A percentile compares a stretch with the other conserved stretches of the same genome.
phyloP scores from a whole-genome alignment of 2,888 invertebrate genomes.

The Malachius bipustulatus region DNA sequence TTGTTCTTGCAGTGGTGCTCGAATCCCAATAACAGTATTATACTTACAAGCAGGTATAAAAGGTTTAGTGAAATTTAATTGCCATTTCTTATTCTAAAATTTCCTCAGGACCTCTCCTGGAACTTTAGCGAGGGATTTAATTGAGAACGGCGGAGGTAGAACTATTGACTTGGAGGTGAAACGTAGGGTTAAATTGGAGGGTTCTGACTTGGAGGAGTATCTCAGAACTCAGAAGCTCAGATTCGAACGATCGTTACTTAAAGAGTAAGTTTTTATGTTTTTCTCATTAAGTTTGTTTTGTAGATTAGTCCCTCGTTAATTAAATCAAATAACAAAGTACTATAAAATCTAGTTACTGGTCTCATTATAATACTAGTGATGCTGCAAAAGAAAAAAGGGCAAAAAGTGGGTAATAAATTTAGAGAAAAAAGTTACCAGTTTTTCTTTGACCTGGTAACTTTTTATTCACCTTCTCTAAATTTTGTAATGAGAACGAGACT shows the following conservation, averaged over 20 bases:
- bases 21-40: constrained; percentile 85
- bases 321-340: no score
- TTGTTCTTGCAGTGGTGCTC: constrained; percentile 90
- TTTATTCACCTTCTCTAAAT: no score
- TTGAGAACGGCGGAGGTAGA: constrained; percentile 64
- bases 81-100: constrained; percentile 1
- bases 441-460: no score
- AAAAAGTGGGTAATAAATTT: no score
- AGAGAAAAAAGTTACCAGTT: no score
- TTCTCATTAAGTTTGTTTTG: constrained; percentile 6
- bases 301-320: no score
- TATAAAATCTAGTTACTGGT: no score
- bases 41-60: constrained; percentile 81
- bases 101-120: constrained; percentile 60
- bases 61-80: constrained; percentile 20
- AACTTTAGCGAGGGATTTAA: constrained; percentile 64
- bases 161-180: constrained; percentile 59
- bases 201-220: constrained; percentile 65
- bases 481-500: no score
- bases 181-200: constrained; percentile 61
- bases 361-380: no score
- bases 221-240: constrained; percentile 52
- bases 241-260: constrained; percentile 22
- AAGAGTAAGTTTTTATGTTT: constrained; percentile 27
- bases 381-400: no score